A percentile compares a stretch with the other conserved stretches of the same genome.
Conservation (phyloP, 1,140 invertebrate genomes). For the Sycophila sp. region DNA sequence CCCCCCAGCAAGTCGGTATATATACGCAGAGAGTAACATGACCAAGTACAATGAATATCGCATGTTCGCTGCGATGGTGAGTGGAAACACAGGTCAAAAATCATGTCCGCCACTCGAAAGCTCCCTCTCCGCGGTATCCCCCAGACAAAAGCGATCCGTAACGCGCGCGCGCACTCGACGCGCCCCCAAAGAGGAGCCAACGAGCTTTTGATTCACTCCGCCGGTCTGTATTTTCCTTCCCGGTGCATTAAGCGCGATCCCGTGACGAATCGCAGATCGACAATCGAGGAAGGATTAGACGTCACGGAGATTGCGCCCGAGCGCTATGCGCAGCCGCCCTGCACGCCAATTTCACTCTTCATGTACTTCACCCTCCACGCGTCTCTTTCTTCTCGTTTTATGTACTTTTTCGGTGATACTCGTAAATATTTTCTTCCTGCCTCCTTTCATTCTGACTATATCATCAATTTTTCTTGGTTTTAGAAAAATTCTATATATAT, state of each 20-base stretch:
- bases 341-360: slow-evolving; percentile 8
- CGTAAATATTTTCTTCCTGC: background rate
- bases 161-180: background rate
- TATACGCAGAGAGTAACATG: too few relatives aligned
- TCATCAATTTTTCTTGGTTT: background rate
- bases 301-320: slow-evolving; percentile 42
- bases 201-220: slow-evolving; percentile 53
- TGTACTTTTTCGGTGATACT: too few relatives aligned
- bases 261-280: slow-evolving; percentile 52
- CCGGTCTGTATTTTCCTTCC: background rate
- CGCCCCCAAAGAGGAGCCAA: slow-evolving; percentile 18
- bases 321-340: background rate
- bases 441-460: background rate
- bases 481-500: background rate
- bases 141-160: background rate
- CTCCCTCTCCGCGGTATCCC: background rate
- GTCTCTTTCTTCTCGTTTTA: background rate
- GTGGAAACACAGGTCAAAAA: slow-evolving; percentile 5
- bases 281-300: slow-evolving; percentile 60
- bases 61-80: too few relatives aligned
- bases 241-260: background rate
- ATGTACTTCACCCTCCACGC: background rate
- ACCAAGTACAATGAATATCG: too few relatives aligned
- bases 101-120: background rate
- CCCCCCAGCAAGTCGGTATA: too few relatives aligned